Base-by-base conservation (phyloP, 2,797 vertebrate species). In the Hirundo rustica region DNA sequence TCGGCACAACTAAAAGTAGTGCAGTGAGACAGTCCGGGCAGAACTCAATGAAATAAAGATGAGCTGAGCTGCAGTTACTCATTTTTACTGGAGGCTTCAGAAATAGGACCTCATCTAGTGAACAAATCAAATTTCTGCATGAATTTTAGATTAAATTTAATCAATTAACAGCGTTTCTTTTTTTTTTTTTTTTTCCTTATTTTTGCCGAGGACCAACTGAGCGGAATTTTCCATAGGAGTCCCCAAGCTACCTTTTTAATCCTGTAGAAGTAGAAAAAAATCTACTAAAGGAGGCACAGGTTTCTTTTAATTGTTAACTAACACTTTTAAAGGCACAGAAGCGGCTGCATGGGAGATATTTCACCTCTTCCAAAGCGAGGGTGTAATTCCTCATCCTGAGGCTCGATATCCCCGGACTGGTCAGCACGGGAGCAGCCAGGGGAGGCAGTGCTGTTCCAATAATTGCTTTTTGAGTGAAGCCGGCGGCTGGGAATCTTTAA, bases 41-140 rank as follows among this genome's bases (percentile, higher is more conserved):
- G 84, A 89, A 13, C 42, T 82, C 82, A 22, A 92, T 92, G 76
- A 96, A 97, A 96, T 93, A 94, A 96, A 93, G 89, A 95, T 89
- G 79, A 94, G 76, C 68, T 45, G 62, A 94, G 53, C 57, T 89
- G 70, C 58, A 89, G 40, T 65, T 77, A 54, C 10, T 79, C 5
- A 11, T 82, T 93, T 78, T 60, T 77, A 23, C 72, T 89, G 54
- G 62, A 67, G 65, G 57, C 72, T 93, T 94, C 83, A 88, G 71
- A 93, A 90, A 92, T 74, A 19, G 65, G 68, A 74, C 75, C 21
- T 96, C 26, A 16, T 92, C 53, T 80, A 66, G 66, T 77, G 83
- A 94, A 36, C 72, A 68, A 90, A 74, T 86, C 87, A 92, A 60
- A 50, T 66, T 79, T 67, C 66, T 61, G 61, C 40, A 60, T 70